phyloP scores from a whole-genome alignment of 2,888 invertebrate species.

The Alcis repandata region DNA sequence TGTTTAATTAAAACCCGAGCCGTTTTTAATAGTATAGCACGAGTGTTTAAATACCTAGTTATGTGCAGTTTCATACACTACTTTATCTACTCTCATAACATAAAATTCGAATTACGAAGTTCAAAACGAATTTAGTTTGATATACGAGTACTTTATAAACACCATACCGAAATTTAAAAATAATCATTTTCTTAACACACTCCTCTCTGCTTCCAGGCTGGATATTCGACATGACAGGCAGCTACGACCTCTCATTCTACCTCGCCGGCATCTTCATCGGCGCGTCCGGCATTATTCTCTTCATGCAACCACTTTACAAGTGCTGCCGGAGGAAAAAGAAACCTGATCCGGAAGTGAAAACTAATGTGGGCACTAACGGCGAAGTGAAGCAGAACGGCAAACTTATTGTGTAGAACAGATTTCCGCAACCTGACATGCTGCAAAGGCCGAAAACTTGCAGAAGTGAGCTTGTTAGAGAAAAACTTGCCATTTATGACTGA shows the following conservation, averaged over 20 bases:
- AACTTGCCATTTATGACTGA: too few species aligned
- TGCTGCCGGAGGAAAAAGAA: constrained; percentile 39
- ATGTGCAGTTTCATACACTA: too few species aligned
- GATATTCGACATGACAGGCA: constrained; percentile 92
- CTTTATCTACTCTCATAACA: too few species aligned
- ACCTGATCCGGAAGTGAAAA: background rate
- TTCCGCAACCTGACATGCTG: background rate
- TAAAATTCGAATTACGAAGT: too few species aligned
- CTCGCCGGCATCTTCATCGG: constrained; percentile 93
- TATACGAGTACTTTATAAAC: background rate
- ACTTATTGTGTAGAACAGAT: background rate
- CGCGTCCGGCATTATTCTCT: constrained; percentile 89
- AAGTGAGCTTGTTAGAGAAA: too few species aligned
- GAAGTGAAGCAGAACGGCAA: constrained; percentile 5
- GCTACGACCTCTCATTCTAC: constrained; percentile 93
- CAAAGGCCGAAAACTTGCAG: background rate
- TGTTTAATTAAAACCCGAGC: too few species aligned
- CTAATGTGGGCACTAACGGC: constrained; percentile 61
- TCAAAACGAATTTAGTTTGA: too few species aligned
- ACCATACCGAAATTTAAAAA: background rate
- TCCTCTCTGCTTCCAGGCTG: constrained; percentile 88
- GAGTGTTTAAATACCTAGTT: too few species aligned
- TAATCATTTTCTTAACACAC: background rate
- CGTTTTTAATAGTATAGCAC: too few species aligned
- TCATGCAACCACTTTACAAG: constrained; percentile 63